Conservation (phyloP, 1,140 invertebrate genomes). For the Hestina assimilis region DNA sequence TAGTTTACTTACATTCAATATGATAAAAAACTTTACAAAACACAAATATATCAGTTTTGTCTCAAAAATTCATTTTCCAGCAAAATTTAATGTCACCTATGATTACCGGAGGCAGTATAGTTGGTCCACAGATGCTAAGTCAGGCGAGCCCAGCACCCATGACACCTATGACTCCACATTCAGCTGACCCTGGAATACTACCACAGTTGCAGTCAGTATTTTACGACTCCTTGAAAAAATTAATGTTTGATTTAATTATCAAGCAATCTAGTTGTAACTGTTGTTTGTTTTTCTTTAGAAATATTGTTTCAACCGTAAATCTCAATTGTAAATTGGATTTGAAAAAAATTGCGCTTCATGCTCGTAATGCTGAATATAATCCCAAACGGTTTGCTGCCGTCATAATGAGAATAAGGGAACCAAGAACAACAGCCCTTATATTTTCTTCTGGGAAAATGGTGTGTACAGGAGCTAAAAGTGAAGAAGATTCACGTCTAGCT, state of each 20-base stretch:
- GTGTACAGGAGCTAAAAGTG: constrained; percentile 99
- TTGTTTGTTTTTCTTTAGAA: constrained; percentile 81
- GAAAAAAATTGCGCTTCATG: constrained; percentile 98
- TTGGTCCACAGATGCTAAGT: constrained; percentile 75
- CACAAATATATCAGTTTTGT: not conserved
- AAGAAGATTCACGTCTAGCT: constrained; percentile 97
- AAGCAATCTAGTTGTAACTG: not conserved
- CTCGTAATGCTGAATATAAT: constrained; percentile 99
- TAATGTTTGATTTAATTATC: not conserved
- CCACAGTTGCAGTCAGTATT: constrained; percentile 94
- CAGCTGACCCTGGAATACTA: constrained; percentile 94
- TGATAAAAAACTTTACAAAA: no score
- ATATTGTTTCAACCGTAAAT: constrained; percentile 99
- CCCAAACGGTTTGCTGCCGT: constrained; percentile 99
- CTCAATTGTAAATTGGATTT: constrained; percentile 96
- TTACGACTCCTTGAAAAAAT: not conserved
- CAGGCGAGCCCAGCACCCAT: constrained; percentile 88
- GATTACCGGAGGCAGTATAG: constrained; percentile 79
- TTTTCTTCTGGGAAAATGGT: constrained; percentile 99
- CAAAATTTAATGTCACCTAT: constrained; percentile 93
- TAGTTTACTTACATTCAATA: no score
- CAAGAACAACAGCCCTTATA: constrained; percentile 98
- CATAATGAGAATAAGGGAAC: constrained; percentile 99
- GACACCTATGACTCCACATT: constrained; percentile 96
- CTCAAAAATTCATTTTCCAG: constrained; percentile 73